Evolutionary conservation across 2,888 invertebrate genomes (phyloP).

Genomic region (Drosophila anomalata): DNA sequence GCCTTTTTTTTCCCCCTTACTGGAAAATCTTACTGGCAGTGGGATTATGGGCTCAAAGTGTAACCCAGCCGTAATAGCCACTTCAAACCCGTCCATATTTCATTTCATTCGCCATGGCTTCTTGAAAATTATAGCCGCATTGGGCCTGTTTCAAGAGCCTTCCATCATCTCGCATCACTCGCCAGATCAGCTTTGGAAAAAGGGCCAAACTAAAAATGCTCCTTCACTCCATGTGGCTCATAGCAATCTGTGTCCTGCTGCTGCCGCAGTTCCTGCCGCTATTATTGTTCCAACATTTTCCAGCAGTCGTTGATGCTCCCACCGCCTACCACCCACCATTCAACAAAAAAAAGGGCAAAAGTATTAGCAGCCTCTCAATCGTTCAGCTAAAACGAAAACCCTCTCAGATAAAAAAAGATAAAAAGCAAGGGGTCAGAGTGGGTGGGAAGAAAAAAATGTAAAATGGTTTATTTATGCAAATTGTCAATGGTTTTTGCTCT

Average conservation of each 20-base stretch:
- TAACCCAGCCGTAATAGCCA: constrained; percentile 24
- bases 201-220: constrained; percentile 37
- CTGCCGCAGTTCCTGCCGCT: constrained; percentile 27
- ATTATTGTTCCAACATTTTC: constrained; percentile 31
- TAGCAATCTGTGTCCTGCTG: constrained; percentile 40
- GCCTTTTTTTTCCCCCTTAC: constrained; percentile 3
- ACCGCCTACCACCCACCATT: not conserved
- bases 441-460: constrained; percentile 8
- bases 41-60: constrained; percentile 23
- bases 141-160: constrained; percentile 9
- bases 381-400: constrained; percentile 23
- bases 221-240: constrained; percentile 35
- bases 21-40: constrained; percentile 4
- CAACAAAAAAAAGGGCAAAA: constrained; percentile 32
- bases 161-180: constrained; percentile 27
- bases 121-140: constrained; percentile 16
- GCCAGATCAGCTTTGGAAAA: constrained; percentile 17
- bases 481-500: constrained; percentile 38
- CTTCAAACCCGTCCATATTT: constrained; percentile 29
- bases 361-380: constrained; percentile 49
- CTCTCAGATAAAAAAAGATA: constrained; percentile 6
- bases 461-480: constrained; percentile 55
- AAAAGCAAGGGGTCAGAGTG: constrained; percentile 34
- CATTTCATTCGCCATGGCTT: constrained; percentile 35
- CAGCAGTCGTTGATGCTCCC: not conserved